Base-by-base conservation (phyloP, 2,113 vertebrate genomes). In the Leiothrix lutea region DNA sequence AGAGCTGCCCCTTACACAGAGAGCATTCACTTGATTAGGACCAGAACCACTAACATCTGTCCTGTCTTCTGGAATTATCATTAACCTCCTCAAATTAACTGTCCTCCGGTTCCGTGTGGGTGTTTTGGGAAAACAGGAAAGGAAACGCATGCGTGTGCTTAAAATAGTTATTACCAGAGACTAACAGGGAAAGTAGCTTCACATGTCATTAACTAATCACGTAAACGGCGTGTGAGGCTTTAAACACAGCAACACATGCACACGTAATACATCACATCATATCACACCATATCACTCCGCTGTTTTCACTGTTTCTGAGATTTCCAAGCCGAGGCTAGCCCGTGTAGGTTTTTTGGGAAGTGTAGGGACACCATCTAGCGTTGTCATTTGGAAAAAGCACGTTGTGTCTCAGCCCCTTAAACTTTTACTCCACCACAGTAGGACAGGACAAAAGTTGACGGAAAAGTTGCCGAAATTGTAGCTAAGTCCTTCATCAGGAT, bases 351-450 rank as follows among this genome's bases (percentile, higher is more conserved):
- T 94, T 54, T 60, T 38, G 6, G 20, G 57, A 94, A 77, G 93
- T 57, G 91, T 58, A 75, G 47, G 67, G n/a, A 66, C 79, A 50
- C 97, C 95, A 97, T 80, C 96, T 98, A 97, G 97, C 26, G 71
- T 16, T 64, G 51, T 8, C 19, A 16, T 65, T 31, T 47, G n/a
- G 48, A 92, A 94, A 92, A 64, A 4, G 22, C 81, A 51, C 1
- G 1, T 4, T 36, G 20, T 22, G 19, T 51, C 20, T 33, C 35
- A 28, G 8, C 11, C 5, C 2, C 0, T 8, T 35, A 12, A 74
- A 15, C 7, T 25, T 25, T 22, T 23, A 11, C 56, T 51, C 31
- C 28, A 36, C 16, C 17, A 4, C 1, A 0, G 13, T 19, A 44
- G 23, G 29, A 38, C 78, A 44, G 28, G 14, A 28, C 11, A 16